Conservation (phyloP, 2,113 vertebrate species). For the Onychorhynchus coronatus region DNA sequence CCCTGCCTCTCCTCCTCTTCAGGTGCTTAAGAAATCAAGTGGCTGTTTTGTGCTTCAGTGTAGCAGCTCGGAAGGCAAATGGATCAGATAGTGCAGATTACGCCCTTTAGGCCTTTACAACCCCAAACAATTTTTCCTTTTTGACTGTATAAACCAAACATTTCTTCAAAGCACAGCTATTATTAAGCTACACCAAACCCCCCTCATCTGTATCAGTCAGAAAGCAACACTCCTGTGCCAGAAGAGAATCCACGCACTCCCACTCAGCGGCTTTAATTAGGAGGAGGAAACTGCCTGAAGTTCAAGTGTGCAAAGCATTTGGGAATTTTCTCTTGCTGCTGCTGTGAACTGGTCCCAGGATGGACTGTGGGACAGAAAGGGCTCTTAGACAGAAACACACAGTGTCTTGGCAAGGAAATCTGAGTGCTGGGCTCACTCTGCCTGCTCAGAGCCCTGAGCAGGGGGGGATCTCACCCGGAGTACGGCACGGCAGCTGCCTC, state of each 20-base stretch:
- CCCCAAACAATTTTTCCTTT: neutral
- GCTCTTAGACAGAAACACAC: neutral
- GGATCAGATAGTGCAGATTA: slow-evolving; percentile 6
- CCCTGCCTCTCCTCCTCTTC: slow-evolving; percentile 3
- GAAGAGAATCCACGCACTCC: neutral
- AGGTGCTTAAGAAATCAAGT: slow-evolving; percentile 63
- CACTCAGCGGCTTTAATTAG: neutral
- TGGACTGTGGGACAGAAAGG: neutral
- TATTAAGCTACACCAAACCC: neutral
- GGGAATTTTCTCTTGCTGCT: neutral
- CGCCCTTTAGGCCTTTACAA: slow-evolving; percentile 12
- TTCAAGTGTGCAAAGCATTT: neutral
- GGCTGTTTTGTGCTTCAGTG: neutral
- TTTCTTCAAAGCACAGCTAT: slow-evolving; percentile 28
- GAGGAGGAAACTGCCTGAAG: slow-evolving; percentile 6
- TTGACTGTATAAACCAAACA: slow-evolving; percentile 5
- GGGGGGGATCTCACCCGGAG: fast-evolving
- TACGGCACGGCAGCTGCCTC: neutral
- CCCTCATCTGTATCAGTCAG: neutral
- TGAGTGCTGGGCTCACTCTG: neutral
- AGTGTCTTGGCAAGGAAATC: neutral
- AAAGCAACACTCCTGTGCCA: neutral
- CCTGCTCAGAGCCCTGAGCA: neutral
- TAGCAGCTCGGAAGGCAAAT: neutral
- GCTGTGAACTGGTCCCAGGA: neutral